A percentile compares a stretch with the other conserved stretches of the same genome.
These are phyloP conservation scores for Clunio marinus DNA, from an alignment of 2,888 invertebrate species.

Conservation along the genomic window DNA sequence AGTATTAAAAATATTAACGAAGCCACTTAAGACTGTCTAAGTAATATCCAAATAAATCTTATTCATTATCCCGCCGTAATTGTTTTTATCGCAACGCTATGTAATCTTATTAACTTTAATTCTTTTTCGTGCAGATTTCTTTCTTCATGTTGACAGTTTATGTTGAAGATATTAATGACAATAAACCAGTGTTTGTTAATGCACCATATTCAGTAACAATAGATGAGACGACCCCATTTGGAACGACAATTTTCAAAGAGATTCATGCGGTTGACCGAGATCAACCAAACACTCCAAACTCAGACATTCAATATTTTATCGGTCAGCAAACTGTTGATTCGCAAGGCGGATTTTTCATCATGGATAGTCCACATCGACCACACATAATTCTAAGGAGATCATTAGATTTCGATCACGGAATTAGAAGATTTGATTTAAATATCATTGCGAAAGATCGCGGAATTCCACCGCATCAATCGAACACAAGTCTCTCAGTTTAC, in stretches of 20 bases:
- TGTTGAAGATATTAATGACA: constrained; percentile 84
- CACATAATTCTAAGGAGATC: constrained; percentile 67
- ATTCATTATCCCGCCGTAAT: no score
- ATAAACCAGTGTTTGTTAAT: constrained; percentile 67
- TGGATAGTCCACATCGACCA: constrained; percentile 77
- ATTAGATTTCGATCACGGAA: constrained; percentile 77
- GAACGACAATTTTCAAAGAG: constrained; percentile 74
- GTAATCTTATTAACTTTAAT: not conserved
- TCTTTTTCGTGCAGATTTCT: constrained; percentile 61
- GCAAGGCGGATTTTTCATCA: constrained; percentile 57
- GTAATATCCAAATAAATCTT: no score
- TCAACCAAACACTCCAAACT: constrained; percentile 84
- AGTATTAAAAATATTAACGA: no score
- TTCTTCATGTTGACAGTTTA: constrained; percentile 81
- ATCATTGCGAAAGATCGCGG: constrained; percentile 81
- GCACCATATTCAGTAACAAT: constrained; percentile 75
- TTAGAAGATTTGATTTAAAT: constrained; percentile 67
- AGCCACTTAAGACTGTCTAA: no score
- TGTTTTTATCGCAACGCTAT: no score
- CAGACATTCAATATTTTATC: constrained; percentile 77
- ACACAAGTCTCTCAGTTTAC: constrained; percentile 65
- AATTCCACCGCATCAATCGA: constrained; percentile 67
- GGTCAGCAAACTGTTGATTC: constrained; percentile 54
- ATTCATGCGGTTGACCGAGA: constrained; percentile 78
- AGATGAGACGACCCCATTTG: constrained; percentile 74